Conservation (phyloP, 2,797 vertebrate genomes). For the Gymnocypris eckloni region DNA sequence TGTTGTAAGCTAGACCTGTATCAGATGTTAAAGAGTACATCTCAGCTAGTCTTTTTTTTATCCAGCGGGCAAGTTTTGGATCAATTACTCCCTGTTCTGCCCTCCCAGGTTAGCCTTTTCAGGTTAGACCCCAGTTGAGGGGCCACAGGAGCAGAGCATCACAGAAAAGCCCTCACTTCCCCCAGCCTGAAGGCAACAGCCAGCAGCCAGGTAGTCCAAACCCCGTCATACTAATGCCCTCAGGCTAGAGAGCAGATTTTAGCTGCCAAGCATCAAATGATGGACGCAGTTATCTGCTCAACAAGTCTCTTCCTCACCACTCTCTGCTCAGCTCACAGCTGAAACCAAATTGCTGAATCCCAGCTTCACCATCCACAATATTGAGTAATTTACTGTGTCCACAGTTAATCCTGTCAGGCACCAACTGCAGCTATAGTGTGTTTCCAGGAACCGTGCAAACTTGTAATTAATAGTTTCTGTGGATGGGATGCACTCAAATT, state of each 20-base stretch:
- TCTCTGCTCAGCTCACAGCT: slow-evolving; percentile 13
- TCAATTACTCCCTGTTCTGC: slow-evolving; percentile 29
- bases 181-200: slow-evolving; percentile 31
- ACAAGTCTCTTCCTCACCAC: slow-evolving; percentile 37
- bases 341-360: slow-evolving; percentile 52
- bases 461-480: slow-evolving; percentile 66
- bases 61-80: slow-evolving; percentile 21
- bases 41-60: not conserved
- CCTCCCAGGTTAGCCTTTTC: slow-evolving; percentile 6
- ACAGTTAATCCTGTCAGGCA: slow-evolving; percentile 66
- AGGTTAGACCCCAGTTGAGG: slow-evolving; percentile 8
- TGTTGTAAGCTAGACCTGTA: not conserved
- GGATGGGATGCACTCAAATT: slow-evolving; percentile 61
- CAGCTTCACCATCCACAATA: slow-evolving; percentile 58
- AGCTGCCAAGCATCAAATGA: slow-evolving; percentile 23
- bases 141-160: slow-evolving; percentile 39
- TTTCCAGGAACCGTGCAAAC: slow-evolving; percentile 53
- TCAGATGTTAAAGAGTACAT: not conserved
- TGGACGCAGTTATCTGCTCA: slow-evolving; percentile 57
- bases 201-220: slow-evolving; percentile 27
- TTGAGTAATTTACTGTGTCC: slow-evolving; percentile 61
- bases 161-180: not conserved
- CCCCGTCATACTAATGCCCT: slow-evolving; percentile 10
- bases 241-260: slow-evolving; percentile 21
- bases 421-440: slow-evolving; percentile 60